Evolutionary conservation across 2,797 vertebrate species (phyloP).

Genomic region (Oreochromis grahami): DNA sequence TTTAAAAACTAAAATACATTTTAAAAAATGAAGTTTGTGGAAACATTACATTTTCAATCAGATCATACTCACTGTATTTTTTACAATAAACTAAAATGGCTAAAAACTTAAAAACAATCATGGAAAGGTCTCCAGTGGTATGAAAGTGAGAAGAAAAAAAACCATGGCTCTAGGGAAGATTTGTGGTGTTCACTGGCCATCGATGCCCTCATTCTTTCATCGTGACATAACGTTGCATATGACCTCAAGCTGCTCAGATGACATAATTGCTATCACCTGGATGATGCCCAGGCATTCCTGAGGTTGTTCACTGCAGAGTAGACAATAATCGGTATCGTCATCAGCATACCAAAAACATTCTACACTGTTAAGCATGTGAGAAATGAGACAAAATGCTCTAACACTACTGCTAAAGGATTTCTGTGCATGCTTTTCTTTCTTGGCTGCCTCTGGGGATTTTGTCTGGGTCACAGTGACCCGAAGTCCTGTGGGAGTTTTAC

Average conservation of each 20-base stretch:
- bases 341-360: not conserved
- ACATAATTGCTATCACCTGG: constrained; percentile 66
- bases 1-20: not conserved
- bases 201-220: constrained; percentile 58
- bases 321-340: constrained; percentile 8
- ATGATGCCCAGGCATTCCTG: constrained; percentile 42
- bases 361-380: not conserved
- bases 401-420: constrained; percentile 26
- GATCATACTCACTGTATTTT: not conserved
- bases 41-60: not conserved
- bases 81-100: not conserved
- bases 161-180: not conserved
- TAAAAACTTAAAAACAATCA: not conserved
- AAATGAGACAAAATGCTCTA: constrained; percentile 40
- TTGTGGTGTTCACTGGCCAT: constrained; percentile 27
- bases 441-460: constrained; percentile 45
- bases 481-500: constrained; percentile 11
- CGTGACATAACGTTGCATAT: constrained; percentile 48
- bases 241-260: constrained; percentile 49
- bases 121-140: not conserved
- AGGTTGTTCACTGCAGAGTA: not conserved
- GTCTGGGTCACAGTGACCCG: constrained; percentile 60
- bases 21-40: not conserved
- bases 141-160: not conserved
- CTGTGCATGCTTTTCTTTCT: constrained; percentile 21